Conservation (phyloP, 2,888 invertebrate species). For the Idaea dimidiata region DNA sequence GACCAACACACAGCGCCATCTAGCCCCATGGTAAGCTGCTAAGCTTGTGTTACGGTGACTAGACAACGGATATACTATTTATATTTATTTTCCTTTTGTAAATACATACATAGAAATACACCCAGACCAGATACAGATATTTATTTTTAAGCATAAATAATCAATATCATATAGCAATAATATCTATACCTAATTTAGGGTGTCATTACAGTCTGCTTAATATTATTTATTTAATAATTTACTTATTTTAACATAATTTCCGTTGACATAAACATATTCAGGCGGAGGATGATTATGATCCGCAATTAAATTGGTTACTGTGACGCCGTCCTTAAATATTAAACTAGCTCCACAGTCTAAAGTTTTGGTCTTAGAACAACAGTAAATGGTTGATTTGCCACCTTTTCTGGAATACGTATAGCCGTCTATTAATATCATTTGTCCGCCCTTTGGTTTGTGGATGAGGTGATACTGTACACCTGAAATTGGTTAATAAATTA, state of each 20-base stretch:
- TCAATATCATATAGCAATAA: no score
- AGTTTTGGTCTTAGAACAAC: slow-evolving; percentile 29
- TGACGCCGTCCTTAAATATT: slow-evolving; percentile 21
- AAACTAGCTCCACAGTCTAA: slow-evolving; percentile 35
- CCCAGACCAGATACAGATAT: no score
- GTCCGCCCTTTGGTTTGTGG: slow-evolving; percentile 28
- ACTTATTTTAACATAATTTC: background rate
- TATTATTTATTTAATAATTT: background rate
- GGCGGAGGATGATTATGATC: slow-evolving; percentile 8
- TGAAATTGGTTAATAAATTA: slow-evolving; percentile 1
- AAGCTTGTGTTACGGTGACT: no score
- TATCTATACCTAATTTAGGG: background rate
- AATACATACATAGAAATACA: no score
- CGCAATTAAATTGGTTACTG: slow-evolving; percentile 9
- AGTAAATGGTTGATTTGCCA: slow-evolving; percentile 23
- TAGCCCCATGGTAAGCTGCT: no score
- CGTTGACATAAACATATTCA: background rate
- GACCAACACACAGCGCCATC: no score
- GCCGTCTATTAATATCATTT: slow-evolving; percentile 30
- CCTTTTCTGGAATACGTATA: slow-evolving; percentile 34
- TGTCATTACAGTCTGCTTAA: background rate
- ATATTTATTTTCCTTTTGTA: no score
- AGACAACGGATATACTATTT: no score
- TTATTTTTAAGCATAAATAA: no score
- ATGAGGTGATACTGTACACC: slow-evolving; percentile 27